phyloP scores from a whole-genome alignment of 1,140 invertebrate genomes.

The Ceratina australensis region DNA sequence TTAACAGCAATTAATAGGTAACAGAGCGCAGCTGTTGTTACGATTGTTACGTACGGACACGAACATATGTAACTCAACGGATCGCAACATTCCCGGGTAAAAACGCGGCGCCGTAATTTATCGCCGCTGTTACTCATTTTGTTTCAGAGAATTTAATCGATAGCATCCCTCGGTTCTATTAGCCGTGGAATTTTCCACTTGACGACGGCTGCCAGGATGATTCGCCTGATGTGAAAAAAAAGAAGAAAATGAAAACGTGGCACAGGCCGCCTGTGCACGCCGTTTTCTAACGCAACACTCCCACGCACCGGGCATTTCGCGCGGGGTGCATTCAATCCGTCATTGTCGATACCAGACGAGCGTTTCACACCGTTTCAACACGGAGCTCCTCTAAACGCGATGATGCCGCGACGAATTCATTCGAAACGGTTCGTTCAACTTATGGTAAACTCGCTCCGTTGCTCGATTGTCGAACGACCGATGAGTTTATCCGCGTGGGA shows the following conservation, averaged over 20 bases:
- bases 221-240: neutral
- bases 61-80: slow-evolving; percentile 25
- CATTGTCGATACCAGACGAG: slow-evolving; percentile 71
- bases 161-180: neutral
- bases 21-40: slow-evolving; percentile 9
- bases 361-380: slow-evolving; percentile 67
- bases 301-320: slow-evolving; percentile 54
- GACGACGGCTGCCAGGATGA: slow-evolving; percentile 55
- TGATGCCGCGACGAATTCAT: slow-evolving; percentile 47
- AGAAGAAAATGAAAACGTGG: slow-evolving; percentile 20
- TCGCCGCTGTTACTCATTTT: slow-evolving; percentile 29
- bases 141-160: slow-evolving; percentile 37
- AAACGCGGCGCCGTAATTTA: slow-evolving; percentile 19
- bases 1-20: slow-evolving; percentile 13
- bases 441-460: neutral
- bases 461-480: neutral
- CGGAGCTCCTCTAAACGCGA: slow-evolving; percentile 23
- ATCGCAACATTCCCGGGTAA: slow-evolving; percentile 29
- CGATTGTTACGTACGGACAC: neutral
- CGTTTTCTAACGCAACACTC: slow-evolving; percentile 55
- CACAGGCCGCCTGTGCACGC: slow-evolving; percentile 47
- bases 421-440: slow-evolving; percentile 14
- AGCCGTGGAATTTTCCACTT: slow-evolving; percentile 72
- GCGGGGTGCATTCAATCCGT: slow-evolving; percentile 67
- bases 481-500: neutral